A percentile compares a stretch with the other conserved stretches of the same genome.
These are phyloP conservation scores for Sphaerophoria rueppellii DNA, from an alignment of 2,888 invertebrate species.

Conservation along the genomic window DNA sequence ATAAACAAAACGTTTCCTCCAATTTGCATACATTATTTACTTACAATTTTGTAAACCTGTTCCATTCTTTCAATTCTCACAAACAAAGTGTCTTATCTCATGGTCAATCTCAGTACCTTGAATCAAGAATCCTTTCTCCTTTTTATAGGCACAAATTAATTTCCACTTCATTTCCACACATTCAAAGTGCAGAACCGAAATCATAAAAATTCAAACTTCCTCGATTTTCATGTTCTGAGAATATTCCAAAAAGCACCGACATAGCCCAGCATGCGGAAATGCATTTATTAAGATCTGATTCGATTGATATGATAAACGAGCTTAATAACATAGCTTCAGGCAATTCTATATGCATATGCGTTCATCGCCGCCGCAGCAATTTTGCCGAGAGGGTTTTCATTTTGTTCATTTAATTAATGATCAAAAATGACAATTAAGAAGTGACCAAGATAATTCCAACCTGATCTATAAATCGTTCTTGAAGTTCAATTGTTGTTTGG, in stretches of 20 bases:
- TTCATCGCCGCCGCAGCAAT: neutral
- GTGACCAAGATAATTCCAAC: slow-evolving; percentile 43
- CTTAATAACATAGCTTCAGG: slow-evolving; percentile 41
- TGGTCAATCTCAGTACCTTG: slow-evolving; percentile 38
- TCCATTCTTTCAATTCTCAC: neutral
- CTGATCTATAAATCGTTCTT: slow-evolving; percentile 49
- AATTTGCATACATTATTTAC: too few species aligned
- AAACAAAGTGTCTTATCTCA: slow-evolving; percentile 16
- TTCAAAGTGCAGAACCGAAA: slow-evolving; percentile 49
- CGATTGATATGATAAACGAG: slow-evolving; percentile 37
- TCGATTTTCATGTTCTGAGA: slow-evolving; percentile 21
- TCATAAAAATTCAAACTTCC: slow-evolving; percentile 49
- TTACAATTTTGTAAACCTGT: too few species aligned
- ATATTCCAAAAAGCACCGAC: neutral
- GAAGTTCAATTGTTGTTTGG: slow-evolving; percentile 9
- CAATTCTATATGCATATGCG: slow-evolving; percentile 7
- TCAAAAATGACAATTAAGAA: slow-evolving; percentile 39
- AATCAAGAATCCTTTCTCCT: slow-evolving; percentile 51
- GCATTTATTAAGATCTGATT: slow-evolving; percentile 24
- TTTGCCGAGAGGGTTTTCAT: slow-evolving; percentile 17
- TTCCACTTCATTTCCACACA: slow-evolving; percentile 42
- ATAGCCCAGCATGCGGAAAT: slow-evolving; percentile 50
- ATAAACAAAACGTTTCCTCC: too few species aligned
- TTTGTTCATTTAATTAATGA: neutral
- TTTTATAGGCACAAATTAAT: slow-evolving; percentile 3